Percentiles rank a stretch among this genome's conserved stretches.
phyloP scores from a whole-genome alignment of 2,113 vertebrate genomes.

The Oxyura jamaicensis region DNA sequence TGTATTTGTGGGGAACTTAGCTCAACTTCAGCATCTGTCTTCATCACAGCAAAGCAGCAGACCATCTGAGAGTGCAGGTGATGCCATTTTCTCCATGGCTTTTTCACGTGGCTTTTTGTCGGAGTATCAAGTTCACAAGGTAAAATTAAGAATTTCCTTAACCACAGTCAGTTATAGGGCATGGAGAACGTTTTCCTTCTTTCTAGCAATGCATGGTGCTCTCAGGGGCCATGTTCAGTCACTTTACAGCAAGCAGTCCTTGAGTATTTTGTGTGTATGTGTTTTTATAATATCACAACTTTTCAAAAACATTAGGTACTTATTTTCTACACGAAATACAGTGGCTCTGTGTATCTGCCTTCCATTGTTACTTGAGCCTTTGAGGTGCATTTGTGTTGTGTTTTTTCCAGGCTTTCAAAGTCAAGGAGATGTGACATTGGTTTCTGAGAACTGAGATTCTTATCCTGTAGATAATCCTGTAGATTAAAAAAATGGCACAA shows the following conservation, averaged over 20 bases:
- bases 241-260: not conserved
- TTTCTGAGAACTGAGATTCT: not conserved
- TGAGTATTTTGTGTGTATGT: not conserved
- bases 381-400: not conserved
- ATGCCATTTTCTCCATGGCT: not conserved
- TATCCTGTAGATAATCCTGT: not conserved
- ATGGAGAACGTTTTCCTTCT: not conserved
- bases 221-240: fast-evolving
- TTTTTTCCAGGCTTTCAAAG: not conserved
- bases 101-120: not conserved
- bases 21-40: not conserved
- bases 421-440: not conserved
- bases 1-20: too few species aligned
- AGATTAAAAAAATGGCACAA: not conserved
- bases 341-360: not conserved
- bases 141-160: not conserved
- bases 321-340: not conserved
- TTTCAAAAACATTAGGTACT: not conserved
- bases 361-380: not conserved
- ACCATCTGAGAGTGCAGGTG: not conserved
- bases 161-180: not conserved
- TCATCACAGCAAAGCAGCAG: not conserved
- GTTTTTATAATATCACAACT: not conserved
- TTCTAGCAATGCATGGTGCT: not conserved
- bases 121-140: not conserved